Base-by-base conservation (phyloP, 2,888 invertebrate species). In the Asteroscopus sphinx region DNA sequence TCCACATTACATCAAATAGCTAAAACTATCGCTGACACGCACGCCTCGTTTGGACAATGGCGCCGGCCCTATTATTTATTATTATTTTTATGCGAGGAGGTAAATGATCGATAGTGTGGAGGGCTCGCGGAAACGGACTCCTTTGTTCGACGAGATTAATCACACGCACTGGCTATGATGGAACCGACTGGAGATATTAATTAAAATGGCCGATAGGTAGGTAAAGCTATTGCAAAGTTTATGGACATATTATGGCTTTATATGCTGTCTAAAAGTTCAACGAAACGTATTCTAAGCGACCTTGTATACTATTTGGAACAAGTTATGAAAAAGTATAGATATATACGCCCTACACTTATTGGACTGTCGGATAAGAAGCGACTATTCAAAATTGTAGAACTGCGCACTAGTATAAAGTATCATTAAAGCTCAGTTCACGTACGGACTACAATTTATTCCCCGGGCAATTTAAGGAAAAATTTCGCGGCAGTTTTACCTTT, bases 131-230 rank as follows among this genome's bases (percentile, higher is more conserved):
- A 89, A 89, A 88, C 86, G 81, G 84, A 86, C 82, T 86, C 89
- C 91, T 92, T 94, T 93, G 93, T 94, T 90, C 87, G 82, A 73
- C 78, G 86, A 89, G 89, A 93, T 92, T 92, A 92, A 93, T 93
- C 90, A 91, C 85, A 91, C 87, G 80, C 84, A 77, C 79, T 85
- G 80, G 82, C 79, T 87, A 87, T 90, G 88, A 89, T 88, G 85
- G 82, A 85, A 84, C 74, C 76, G 69, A 82, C 77, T 83, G 79
- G 85, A 87, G 87, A 89, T 91, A 92, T 92, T 91, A 88, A 91
- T 91, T 90, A 89, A 80, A 73, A 76, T 77, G 74, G 80, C 63
- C 78, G 76, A 83, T 82, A 77, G 75, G 77, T 82, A 77, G 75
- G 77, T 68, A 75, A 83, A 58, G 32, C 83, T 79, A 80, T 52